Percentiles rank a stretch among this genome's conserved stretches.
Conservation (phyloP, 2,113 vertebrate species). For the Cynocephalus volans region DNA sequence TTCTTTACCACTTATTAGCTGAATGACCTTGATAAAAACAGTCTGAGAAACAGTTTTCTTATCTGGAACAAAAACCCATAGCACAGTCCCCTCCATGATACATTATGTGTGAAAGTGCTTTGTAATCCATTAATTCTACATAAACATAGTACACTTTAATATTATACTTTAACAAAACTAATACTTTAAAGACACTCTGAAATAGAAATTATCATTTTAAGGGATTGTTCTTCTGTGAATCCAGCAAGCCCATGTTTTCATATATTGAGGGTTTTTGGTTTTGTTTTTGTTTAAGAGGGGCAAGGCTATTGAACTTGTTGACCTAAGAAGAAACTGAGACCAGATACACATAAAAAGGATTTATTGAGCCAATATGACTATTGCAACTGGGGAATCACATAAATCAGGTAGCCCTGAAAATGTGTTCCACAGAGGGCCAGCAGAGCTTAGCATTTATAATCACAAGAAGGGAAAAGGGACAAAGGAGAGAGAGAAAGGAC, state of each 20-base stretch:
- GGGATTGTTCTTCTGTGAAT: not conserved
- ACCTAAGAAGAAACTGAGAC: too few species aligned
- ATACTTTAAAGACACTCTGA: constrained; percentile 21
- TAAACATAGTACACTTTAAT: not conserved
- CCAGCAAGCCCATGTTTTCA: not conserved
- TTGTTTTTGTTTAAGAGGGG: not conserved
- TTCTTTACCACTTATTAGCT: constrained; percentile 6
- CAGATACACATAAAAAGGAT: too few species aligned
- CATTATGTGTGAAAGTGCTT: not conserved
- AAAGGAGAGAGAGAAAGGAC: too few species aligned
- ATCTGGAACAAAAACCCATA: not conserved
- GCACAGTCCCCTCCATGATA: not conserved
- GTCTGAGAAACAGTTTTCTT: constrained; percentile 33
- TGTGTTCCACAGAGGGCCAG: too few species aligned
- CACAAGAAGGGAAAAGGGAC: too few species aligned
- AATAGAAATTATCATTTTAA: constrained; percentile 31
- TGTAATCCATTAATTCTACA: constrained; percentile 11
- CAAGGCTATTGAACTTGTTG: not conserved
- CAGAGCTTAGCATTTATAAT: too few species aligned
- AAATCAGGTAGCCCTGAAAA: too few species aligned
- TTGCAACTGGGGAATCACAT: too few species aligned
- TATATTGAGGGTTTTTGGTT: not conserved
- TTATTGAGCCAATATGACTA: too few species aligned
- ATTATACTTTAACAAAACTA: not conserved
- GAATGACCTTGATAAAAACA: not conserved